Base-by-base conservation (phyloP, 2,113 vertebrate genomes). In the Tricholaema leucomelas region DNA sequence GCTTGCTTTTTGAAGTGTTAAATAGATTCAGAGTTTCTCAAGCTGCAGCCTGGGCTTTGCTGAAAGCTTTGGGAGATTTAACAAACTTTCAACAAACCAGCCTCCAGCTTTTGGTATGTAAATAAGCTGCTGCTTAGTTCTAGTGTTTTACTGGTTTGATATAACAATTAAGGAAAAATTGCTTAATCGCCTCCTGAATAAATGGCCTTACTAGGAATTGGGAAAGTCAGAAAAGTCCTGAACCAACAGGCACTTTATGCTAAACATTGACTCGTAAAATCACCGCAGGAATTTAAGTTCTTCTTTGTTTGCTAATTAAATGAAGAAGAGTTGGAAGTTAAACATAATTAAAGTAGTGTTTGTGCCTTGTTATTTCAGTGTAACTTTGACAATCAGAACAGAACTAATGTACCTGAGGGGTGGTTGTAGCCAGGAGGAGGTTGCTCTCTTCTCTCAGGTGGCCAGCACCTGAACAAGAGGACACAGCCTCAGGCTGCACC, bases 1-100 rank as follows among this genome's bases (percentile, higher is more conserved):
- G 80, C 69, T 95, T 95, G 64, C 40, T 33, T 56, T 33, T 63
- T 73, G 35, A 88, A 92, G 91, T 84, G 71, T 84, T 96, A 90
- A 92, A 50, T 46, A 92, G 46, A 92, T 86, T 85, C 88, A 85
- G 78, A 38, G 0, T 76, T 84, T 92, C 74, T 88, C 74, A 76
- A 88, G 73, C 84, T 87, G 61, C 70, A 87, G 80, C 20, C 28
- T 24, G 13, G 36, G 46, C 59, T 93, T 84, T 94, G 54, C 80
- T 75, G 80, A 76, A 90, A 87, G 73, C 67, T 44, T 35, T 81
- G 76, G 59, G 83, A 61, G 50, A 44, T 75, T 69, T 69, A 86
- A 75, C 58, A 88, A 79, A 93, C 54, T 81, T 78, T 87, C 76
- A 88, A 33, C 30, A 83, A 60, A 67, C 10, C 48, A 71, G 55